Base-by-base conservation (phyloP, 2,888 invertebrate genomes). In the Catocala fraxini region DNA sequence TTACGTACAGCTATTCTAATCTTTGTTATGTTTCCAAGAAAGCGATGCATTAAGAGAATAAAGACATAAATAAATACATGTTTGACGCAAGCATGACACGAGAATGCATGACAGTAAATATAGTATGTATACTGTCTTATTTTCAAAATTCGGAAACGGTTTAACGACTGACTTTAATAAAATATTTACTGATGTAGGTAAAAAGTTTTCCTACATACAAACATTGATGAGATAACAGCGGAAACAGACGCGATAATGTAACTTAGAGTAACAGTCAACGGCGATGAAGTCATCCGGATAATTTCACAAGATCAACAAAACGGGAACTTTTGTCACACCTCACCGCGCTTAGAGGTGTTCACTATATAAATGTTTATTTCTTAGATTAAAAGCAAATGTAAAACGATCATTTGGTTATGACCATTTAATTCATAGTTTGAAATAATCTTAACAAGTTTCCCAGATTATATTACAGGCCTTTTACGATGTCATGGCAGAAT, bases 191-290 rank as follows among this genome's bases (percentile, higher is more conserved):
- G 65, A 59, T 51, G 39, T 63, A 53, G 47, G 51, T 58, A 60
- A 63, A 60, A 57, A 62, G 56, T 55, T 61, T 65, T 65, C 66
- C 70, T 59, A 25, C 47, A 72, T 51, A 81, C 73, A 74, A 80
- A 81, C 74, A 77, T 66, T 68, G 73, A 75, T 86, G 84, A 85
- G 82, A 87, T 87, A 89, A 87, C 83, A 79, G 67, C 82, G 82
- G 84, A 87, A 86, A 82, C 77, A 65, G 73, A 77, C 76, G 77
- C 86, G 83, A 88, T 88, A 89, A 87, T 82, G 64, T 72, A 69
- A 81, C 77, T 74, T 80, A 75, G 79, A 83, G 82, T 80, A 81
- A 86, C 71, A 76, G 74, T 69, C 70, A 72, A 70, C 64, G 74
- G 71, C 74, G 71, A 77, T 80, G 82, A 81, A 83, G 80, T 78